Percentiles rank a stretch among this genome's conserved stretches.
These are phyloP conservation scores for Pollenia labialis DNA, from an alignment of 2,888 invertebrate genomes.

Conservation along the genomic window DNA sequence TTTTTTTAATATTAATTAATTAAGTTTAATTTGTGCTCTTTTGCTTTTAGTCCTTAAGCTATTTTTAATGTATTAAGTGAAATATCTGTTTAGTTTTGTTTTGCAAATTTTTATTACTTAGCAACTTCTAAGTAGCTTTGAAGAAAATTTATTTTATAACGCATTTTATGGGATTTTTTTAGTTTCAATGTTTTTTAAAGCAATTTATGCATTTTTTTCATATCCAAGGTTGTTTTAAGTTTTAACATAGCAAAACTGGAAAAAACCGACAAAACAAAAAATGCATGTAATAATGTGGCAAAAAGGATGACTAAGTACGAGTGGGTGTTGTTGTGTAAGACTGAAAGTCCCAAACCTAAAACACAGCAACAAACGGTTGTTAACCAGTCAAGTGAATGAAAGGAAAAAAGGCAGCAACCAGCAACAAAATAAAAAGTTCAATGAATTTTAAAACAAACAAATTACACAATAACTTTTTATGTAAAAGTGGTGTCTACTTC, in stretches of 20 bases:
- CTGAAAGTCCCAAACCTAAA: conserved; percentile 18
- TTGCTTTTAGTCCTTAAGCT: no score
- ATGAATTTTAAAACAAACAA: conserved; percentile 20
- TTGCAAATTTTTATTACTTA: not conserved
- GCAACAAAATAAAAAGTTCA: conserved; percentile 31
- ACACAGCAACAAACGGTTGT: not conserved
- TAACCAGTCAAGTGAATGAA: not conserved
- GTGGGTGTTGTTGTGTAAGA: conserved; percentile 31
- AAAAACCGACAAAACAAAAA: conserved; percentile 13
- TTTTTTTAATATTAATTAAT: no score
- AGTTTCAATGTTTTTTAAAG: not conserved
- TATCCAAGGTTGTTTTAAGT: conserved; percentile 55
- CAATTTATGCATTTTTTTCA: conserved; percentile 22
- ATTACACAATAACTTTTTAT: conserved; percentile 15
- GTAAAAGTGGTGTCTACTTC: not conserved
- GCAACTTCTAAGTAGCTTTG: conserved; percentile 8
- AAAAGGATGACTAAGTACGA: conserved; percentile 41
- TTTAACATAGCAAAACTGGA: not conserved
- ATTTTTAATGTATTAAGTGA: no score
- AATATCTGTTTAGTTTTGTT: not conserved
- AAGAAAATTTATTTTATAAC: conserved; percentile 5
- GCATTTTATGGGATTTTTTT: conserved; percentile 14
- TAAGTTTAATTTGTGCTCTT: no score
- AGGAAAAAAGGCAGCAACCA: not conserved
- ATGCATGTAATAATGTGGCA: conserved; percentile 11